These are phyloP conservation scores for Ruditapes philippinarum DNA, from an alignment of 1,140 invertebrate genomes.

Conservation along the genomic window DNA sequence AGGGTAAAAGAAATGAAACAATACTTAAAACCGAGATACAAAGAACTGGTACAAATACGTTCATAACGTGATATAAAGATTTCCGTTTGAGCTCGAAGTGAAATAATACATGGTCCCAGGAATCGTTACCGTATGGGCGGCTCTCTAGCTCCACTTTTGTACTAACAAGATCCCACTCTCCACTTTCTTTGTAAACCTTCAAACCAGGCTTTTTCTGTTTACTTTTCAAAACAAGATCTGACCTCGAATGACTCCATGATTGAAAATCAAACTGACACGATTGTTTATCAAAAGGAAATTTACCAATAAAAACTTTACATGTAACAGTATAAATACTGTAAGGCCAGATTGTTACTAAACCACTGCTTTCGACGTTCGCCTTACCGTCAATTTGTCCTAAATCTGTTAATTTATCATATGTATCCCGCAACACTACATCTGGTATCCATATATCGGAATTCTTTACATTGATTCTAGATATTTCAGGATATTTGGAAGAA, in stretches of 20 bases:
- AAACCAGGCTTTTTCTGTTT: neutral
- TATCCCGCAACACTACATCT: slow-evolving; percentile 1
- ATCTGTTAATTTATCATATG: slow-evolving; percentile 46
- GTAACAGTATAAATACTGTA: slow-evolving; percentile 43
- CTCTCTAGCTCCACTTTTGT: neutral
- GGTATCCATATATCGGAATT: slow-evolving; percentile 37
- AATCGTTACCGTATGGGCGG: neutral
- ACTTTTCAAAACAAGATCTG: slow-evolving; percentile 27
- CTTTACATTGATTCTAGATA: slow-evolving; percentile 12
- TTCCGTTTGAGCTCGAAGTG: neutral
- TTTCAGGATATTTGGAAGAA: neutral
- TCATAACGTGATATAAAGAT: slow-evolving; percentile 59
- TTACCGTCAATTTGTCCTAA: neutral
- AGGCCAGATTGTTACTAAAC: slow-evolving; percentile 39
- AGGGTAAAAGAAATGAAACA: slow-evolving; percentile 63
- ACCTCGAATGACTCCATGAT: slow-evolving; percentile 94
- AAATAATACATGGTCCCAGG: slow-evolving; percentile 56
- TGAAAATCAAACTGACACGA: slow-evolving; percentile 98
- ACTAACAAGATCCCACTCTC: slow-evolving; percentile 43
- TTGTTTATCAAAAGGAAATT: slow-evolving; percentile 94
- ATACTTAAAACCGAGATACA: slow-evolving; percentile 68
- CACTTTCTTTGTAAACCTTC: slow-evolving; percentile 27
- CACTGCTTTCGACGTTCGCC: slow-evolving; percentile 20
- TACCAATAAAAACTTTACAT: slow-evolving; percentile 91
- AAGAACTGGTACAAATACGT: slow-evolving; percentile 65